Evolutionary conservation across 2,888 invertebrate genomes (phyloP), one percentile per base, ranked within the genome.

Genomic region (Polyommatus icarus): DNA sequence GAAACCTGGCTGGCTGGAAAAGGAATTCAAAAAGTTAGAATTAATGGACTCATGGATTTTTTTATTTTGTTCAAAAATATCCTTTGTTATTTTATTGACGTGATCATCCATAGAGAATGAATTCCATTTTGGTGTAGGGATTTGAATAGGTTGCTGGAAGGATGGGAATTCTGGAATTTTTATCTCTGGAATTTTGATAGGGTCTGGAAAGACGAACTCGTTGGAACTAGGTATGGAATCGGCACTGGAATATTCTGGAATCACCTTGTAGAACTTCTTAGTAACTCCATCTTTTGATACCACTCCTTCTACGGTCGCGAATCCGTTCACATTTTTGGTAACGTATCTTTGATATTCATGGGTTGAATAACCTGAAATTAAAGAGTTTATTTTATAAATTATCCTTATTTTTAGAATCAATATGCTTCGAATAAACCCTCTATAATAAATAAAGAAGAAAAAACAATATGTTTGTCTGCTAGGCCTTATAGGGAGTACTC

Each of bases 201-300:
- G 67, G 24, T 67, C 50, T 29, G 75, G 75, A 24, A 46, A 46
- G 5, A 73, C n/a, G 24, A 20, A 40, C 10, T 73, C 73, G 0
- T 46, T 15, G 1, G 12, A 12, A 15, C 20, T 20, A 12, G 73
- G 73, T 20, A 50, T 46, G 46, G 73, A 46, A 20, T 73, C 73
- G n/a, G 46, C 15, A 18, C 8, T 75, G 46, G 54, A 54, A 29
- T 75, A 50, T 54, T 75, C 75, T 29, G 75, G 75, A 8, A 75
- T 24, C 24, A 75, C 54, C 7, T 75, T 54, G 54, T 54, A 75
- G 50, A 75, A 54, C 12, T 15, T 50, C 15, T 50, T 50, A 5
- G 50, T 50, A 3, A 54, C 75, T 20, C 75, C 75, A 75, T 75
- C 50, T 29, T 75, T 46, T 29, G 75, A 75, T 2, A 75, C 54